Conservation (phyloP, 2,797 vertebrate species). For the Dendrocincla tyrannina region DNA sequence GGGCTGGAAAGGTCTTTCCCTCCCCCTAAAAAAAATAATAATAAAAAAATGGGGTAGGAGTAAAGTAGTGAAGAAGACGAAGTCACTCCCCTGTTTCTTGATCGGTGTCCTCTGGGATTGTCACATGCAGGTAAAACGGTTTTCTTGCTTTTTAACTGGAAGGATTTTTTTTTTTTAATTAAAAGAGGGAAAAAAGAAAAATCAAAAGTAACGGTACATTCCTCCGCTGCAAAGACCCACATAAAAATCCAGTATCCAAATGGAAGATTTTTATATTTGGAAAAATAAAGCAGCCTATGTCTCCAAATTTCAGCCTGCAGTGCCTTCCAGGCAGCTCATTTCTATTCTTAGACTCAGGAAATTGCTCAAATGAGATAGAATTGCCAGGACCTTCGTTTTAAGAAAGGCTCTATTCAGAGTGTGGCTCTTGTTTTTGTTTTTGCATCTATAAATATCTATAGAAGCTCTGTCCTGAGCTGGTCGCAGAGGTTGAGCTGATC, state of each 20-base stretch:
- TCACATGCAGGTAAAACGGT: slow-evolving; percentile 49
- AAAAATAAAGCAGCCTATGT: slow-evolving; percentile 50
- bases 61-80: slow-evolving; percentile 17
- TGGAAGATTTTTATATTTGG: slow-evolving; percentile 22
- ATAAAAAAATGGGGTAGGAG: not conserved
- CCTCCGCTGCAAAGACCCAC: slow-evolving; percentile 34
- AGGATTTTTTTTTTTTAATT: not conserved
- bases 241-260: slow-evolving; percentile 55
- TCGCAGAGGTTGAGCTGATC: slow-evolving; percentile 62
- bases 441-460: slow-evolving; percentile 37
- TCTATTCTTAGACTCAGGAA: slow-evolving; percentile 78
- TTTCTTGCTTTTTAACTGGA: slow-evolving; percentile 14
- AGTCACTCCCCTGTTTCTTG: slow-evolving; percentile 21
- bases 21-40: not conserved
- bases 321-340: slow-evolving; percentile 70
- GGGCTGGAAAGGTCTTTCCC: not conserved
- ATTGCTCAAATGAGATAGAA: slow-evolving; percentile 74
- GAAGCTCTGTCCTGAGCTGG: slow-evolving; percentile 31
- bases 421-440: slow-evolving; percentile 51
- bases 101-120: slow-evolving; percentile 28
- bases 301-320: slow-evolving; percentile 71
- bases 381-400: slow-evolving; percentile 69
- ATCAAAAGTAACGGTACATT: slow-evolving; percentile 48
- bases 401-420: slow-evolving; percentile 68
- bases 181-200: not conserved